phyloP scores from a whole-genome alignment of 2,797 vertebrate genomes.

The Sardinella longiceps region DNA sequence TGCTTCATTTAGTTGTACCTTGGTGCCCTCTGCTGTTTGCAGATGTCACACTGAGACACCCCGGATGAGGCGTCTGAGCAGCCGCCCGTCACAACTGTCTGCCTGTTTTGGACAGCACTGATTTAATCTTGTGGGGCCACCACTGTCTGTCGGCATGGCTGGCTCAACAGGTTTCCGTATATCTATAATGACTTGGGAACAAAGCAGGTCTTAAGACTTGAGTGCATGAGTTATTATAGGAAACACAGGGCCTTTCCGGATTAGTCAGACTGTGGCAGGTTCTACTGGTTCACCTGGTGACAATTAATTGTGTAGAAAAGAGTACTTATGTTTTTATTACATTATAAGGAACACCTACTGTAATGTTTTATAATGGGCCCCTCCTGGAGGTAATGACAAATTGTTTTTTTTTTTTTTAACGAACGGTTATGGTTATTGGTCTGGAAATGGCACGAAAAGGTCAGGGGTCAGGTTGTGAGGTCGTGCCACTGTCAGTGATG shows the following conservation, averaged over 20 bases:
- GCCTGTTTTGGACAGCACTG: background rate
- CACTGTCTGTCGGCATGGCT: background rate
- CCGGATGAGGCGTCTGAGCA: background rate
- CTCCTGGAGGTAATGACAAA: background rate
- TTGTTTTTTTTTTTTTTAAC: background rate
- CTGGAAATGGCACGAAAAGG: too few species aligned
- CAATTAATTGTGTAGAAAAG: slow-evolving; percentile 35
- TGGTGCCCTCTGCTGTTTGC: background rate
- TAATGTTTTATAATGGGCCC: background rate
- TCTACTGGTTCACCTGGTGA: slow-evolving; percentile 47
- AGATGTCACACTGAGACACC: background rate
- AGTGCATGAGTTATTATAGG: background rate
- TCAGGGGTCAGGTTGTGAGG: too few species aligned
- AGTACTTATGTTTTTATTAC: slow-evolving; percentile 32
- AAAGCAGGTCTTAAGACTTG: background rate
- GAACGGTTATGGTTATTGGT: background rate
- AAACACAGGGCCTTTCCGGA: background rate
- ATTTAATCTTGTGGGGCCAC: background rate
- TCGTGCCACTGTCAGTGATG: background rate
- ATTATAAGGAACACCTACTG: slow-evolving; percentile 15
- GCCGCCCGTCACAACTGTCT: too few species aligned
- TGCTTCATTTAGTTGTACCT: background rate
- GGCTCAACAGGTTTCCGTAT: slow-evolving; percentile 4
- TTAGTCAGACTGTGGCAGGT: slow-evolving; percentile 41
- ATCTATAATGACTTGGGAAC: background rate